A percentile compares a stretch with the other conserved stretches of the same genome.
Evolutionary conservation across 2,113 vertebrate genomes (phyloP).

Genomic region (western clawed frog (Xenopus tropicalis)): UCB_Xtro_10.0 CM004445.2:29800501-29801000

Average conservation of each 20-base stretch:
- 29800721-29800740: slow-evolving; percentile 3
- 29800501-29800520: too few relatives aligned
- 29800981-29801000: too few relatives aligned
- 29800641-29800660: background rate
- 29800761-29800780: background rate
- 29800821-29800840: too few relatives aligned
- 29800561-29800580: background rate
- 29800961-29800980: too few relatives aligned
- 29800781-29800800: background rate
- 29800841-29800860: too few relatives aligned
- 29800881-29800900: too few relatives aligned
- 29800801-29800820: background rate
- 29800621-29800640: background rate
- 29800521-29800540: background rate
- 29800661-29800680: background rate
- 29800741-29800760: background rate
- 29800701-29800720: slow-evolving; percentile 6
- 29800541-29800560: background rate
- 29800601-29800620: background rate
- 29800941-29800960: too few relatives aligned
- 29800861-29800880: too few relatives aligned
- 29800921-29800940: too few relatives aligned
- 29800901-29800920: too few relatives aligned
- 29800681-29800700: background rate
- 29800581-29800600: background rate